Evolutionary conservation across 2,797 vertebrate species (phyloP).

Genomic region (Peromyscus aztecus): DNA sequence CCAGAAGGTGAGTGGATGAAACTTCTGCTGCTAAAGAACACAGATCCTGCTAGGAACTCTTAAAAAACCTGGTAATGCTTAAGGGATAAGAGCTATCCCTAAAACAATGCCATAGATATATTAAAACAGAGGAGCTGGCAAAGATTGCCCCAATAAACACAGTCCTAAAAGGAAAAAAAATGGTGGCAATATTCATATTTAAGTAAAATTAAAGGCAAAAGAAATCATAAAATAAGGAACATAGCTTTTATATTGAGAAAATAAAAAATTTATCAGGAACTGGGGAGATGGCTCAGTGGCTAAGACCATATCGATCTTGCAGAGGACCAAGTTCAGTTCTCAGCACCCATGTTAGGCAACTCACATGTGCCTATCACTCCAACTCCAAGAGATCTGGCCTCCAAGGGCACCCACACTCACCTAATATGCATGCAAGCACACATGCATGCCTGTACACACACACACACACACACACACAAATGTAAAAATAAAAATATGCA

Average conservation of each 20-base stretch:
- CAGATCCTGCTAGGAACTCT: neutral
- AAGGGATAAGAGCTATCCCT: neutral
- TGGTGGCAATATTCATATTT: neutral
- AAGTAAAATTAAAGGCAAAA: neutral
- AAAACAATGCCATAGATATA: neutral
- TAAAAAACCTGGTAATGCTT: neutral
- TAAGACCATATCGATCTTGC: neutral
- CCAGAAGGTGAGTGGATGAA: neutral
- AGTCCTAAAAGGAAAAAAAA: neutral
- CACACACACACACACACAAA: neutral
- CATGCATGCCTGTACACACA: neutral
- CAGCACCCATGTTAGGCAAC: neutral
- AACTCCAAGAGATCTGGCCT: neutral
- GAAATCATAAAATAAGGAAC: neutral
- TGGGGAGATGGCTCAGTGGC: neutral
- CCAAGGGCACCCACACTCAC: neutral
- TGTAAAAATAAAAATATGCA: neutral
- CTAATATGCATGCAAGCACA: too few species aligned
- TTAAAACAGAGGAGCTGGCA: constrained; percentile 20
- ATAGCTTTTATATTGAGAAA: constrained; percentile 37
- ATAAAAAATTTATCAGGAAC: neutral
- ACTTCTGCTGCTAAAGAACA: constrained; percentile 5
- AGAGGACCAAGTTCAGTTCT: neutral
- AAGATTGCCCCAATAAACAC: neutral
- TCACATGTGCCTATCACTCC: neutral